These are phyloP conservation scores for Pampus argenteus DNA, from an alignment of 2,797 vertebrate genomes.

Conservation along the genomic window DNA sequence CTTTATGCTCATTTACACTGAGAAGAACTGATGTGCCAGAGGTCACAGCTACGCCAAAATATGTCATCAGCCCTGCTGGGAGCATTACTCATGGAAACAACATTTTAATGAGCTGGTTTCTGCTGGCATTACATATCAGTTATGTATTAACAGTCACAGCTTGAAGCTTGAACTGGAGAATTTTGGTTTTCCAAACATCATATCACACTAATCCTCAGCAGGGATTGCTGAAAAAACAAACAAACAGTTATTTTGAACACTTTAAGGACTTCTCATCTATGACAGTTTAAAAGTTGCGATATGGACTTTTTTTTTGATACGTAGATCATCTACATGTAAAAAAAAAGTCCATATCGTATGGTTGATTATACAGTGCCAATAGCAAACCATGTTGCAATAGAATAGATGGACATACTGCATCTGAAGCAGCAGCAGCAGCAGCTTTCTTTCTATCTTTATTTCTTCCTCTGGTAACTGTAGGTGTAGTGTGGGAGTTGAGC, in stretches of 20 bases:
- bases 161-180: too few species aligned
- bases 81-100: conserved; percentile 9
- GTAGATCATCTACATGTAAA: too few species aligned
- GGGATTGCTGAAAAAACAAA: too few species aligned
- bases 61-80: conserved; percentile 2
- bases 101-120: not conserved
- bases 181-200: too few species aligned
- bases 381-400: not conserved
- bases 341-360: too few species aligned
- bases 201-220: too few species aligned
- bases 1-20: not conserved
- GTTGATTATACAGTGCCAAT: not conserved
- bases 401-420: conserved; percentile 6
- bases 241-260: not conserved
- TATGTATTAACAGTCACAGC: too few species aligned
- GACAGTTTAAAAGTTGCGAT: not conserved
- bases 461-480: conserved; percentile 8
- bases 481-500: conserved; percentile 45
- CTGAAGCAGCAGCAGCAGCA: too few species aligned
- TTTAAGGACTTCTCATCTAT: not conserved
- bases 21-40: not conserved
- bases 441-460: not conserved
- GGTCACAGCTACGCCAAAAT: not conserved
- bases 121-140: not conserved
- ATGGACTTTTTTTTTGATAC: not conserved